Evolutionary conservation across 2,113 vertebrate genomes (phyloP).

Genomic region (Dromas ardeola): DNA sequence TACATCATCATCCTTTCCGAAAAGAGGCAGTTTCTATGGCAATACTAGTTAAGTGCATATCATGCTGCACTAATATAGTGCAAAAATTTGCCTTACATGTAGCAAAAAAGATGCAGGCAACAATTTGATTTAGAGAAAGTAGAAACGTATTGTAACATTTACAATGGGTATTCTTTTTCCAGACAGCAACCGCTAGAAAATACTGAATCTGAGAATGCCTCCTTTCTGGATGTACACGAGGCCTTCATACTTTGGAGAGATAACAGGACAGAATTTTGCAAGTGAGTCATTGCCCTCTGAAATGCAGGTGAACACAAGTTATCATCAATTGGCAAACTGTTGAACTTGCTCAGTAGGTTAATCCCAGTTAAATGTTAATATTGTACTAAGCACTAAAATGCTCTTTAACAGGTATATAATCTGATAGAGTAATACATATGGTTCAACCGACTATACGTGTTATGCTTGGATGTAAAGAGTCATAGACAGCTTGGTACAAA

Average conservation of each 20-base stretch:
- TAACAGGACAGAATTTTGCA: conserved; percentile 60
- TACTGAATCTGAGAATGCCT: conserved; percentile 73
- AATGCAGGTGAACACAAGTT: conserved; percentile 58
- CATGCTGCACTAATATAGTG: conserved; percentile 99
- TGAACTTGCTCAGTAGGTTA: conserved; percentile 42
- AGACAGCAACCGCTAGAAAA: conserved; percentile 80
- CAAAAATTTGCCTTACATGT: conserved; percentile 89
- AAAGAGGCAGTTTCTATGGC: conserved; percentile 92
- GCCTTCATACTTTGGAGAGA: conserved; percentile 61
- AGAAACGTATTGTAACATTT: conserved; percentile 77
- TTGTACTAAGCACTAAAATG: conserved; percentile 60
- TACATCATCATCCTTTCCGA: conserved; percentile 81
- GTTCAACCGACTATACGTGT: conserved; percentile 58
- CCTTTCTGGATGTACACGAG: conserved; percentile 56
- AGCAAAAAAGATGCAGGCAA: conserved; percentile 84
- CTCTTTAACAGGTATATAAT: conserved; percentile 60
- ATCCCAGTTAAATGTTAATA: conserved; percentile 42
- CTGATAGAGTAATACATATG: conserved; percentile 56
- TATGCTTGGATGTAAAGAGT: conserved; percentile 62
- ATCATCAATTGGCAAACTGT: conserved; percentile 40
- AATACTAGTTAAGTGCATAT: conserved; percentile 91
- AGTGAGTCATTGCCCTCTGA: conserved; percentile 65
- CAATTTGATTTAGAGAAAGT: conserved; percentile 78
- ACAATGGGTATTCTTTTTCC: conserved; percentile 76
- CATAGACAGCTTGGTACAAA: conserved; percentile 65